A percentile compares a stretch with the other conserved stretches of the same genome.
phyloP scores from a whole-genome alignment of 2,888 invertebrate genomes.

The Epistrophe grossulariae region DNA sequence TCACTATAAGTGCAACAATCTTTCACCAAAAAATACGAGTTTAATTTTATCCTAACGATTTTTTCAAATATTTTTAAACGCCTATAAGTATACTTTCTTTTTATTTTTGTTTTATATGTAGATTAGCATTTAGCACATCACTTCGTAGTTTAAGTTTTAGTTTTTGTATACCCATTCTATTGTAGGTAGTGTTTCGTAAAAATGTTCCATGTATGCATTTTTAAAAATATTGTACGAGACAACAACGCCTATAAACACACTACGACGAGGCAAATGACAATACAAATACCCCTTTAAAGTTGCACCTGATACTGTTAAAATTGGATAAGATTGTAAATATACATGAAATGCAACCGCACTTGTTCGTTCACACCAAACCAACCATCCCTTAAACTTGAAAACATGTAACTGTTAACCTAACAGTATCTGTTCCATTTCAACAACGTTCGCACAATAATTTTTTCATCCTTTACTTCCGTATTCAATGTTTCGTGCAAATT shows the following conservation, averaged over 20 bases:
- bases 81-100: background rate
- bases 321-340: too few relatives aligned
- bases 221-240: background rate
- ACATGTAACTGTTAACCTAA: background rate
- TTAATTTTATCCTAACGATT: too few relatives aligned
- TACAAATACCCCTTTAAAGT: background rate
- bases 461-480: slow-evolving; percentile 19
- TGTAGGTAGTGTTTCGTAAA: background rate
- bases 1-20: too few relatives aligned
- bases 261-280: too few relatives aligned
- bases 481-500: slow-evolving; percentile 1
- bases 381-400: slow-evolving; percentile 3
- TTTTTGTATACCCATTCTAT: background rate
- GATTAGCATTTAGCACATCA: too few relatives aligned
- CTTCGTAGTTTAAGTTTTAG: too few relatives aligned
- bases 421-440: slow-evolving; percentile 12
- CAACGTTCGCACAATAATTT: background rate
- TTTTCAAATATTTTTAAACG: background rate
- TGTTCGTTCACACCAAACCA: background rate
- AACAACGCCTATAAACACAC: background rate
- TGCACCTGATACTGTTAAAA: background rate
- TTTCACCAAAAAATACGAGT: too few relatives aligned
- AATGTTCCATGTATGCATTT: background rate
- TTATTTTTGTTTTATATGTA: background rate
- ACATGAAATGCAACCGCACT: background rate